Evolutionary conservation across 37 sponge, comb jelly and placozoan species (phyloP), one percentile per base, ranked within the genome.

Genomic region (Haliclona indistincta): DNA sequence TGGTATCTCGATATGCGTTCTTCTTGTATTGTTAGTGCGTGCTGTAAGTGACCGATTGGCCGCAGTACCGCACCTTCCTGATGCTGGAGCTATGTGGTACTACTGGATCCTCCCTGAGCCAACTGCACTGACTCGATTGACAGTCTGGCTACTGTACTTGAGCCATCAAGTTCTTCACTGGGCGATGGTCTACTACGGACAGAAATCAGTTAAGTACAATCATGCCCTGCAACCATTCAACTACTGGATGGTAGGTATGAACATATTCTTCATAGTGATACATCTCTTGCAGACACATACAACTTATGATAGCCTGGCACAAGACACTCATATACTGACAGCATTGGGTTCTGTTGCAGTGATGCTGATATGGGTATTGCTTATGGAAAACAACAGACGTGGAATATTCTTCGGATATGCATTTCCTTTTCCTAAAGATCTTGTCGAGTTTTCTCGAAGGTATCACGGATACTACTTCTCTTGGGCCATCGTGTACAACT

Each of bases 381-480:
- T 76, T 20, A 76, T 76, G 52, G 77, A 76, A 39, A 76, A 76
- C 60, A 25, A 76, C 66, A 44, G 30, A 1, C 37, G 77, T 1
- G 77, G 77, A 6, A 7, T 76, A 23, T 35, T 64, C 54, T 64
- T 64, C 25, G 77, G 77, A 0, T 38, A 54, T 29, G 52, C 51
- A 22, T 36, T 29, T 25, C 77, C 77, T n/a, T 2, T 76, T 0
- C 49, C 77, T 22, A 64, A 22, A 17, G 42, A 28, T 20, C 38
- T 56, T 1, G 53, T 76, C 25, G 66, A 64, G 7, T 64, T 76
- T 37, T 38, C 60, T 20, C 43, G 60, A 13, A 76, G 65, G 54
- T 76, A 76, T 47, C 77, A 76, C 35, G 77, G 56, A 0, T 76
- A 45, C 37, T 76, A 65, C 67, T 76, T 76, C 55, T 76, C 77